Evolutionary conservation across 2,888 invertebrate genomes (phyloP), one percentile per base, ranked within the genome.

Genomic region (Lacanobia oleracea): DNA sequence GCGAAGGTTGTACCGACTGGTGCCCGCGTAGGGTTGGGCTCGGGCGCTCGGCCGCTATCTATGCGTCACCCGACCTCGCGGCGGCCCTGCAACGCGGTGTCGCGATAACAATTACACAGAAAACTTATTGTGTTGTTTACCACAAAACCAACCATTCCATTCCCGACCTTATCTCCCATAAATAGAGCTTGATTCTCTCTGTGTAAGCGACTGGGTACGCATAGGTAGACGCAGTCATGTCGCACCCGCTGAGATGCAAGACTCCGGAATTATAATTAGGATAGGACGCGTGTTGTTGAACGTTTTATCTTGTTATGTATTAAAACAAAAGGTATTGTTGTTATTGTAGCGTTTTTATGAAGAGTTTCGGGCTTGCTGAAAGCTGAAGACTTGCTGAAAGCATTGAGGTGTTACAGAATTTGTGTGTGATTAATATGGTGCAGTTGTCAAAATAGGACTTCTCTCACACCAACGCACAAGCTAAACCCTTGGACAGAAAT

Each of bases 61-160:
- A 87, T 89, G 90, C 91, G 92, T 91, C 92, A 92, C 88, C 75
- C 87, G 81, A 82, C 89, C 88, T 79, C 89, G 88, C 87, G 84
- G 51, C 88, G 85, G 82, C 86, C 89, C 88, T 87, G 91, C 84
- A 90, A 86, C 83, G 90, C 92, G 88, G 88, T 91, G 91, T 91
- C 92, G 89, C 91, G 93, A 93, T 93, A 93, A 93, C 92, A 93
- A 93, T 93, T 93, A 93, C 90, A 89, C 88, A 91, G 91, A 90
- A 89, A 91, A 91, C 90, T 91, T 90, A 91, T 91, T 90, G 90
- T 88, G 90, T 88, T 89, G 89, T 88, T 86, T 85, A 85, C 87
- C 77, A 64, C 81, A 74, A 67, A 2, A 57, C 21, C 1, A 0
- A 12, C 12, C 66, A 53, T 59, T 16, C 67, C 75, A 64, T 76